Evolutionary conservation across 1,140 invertebrate species (phyloP).

Genomic region (Trissolcus basalis): DNA sequence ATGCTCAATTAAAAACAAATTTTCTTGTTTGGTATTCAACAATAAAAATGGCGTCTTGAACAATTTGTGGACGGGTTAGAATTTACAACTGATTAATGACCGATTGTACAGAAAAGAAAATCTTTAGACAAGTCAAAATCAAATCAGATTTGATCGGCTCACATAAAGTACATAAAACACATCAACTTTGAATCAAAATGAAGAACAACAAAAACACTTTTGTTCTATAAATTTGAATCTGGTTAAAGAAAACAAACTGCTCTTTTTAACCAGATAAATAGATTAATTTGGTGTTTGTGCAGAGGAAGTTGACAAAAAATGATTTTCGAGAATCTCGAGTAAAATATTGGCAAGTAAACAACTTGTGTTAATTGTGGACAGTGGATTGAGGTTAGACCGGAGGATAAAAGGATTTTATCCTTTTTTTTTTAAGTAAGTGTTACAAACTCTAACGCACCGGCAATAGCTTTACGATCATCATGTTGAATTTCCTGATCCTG

Average conservation of each 20-base stretch:
- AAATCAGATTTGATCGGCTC: too few relatives aligned
- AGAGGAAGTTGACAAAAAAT: slow-evolving; percentile 8
- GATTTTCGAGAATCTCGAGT: slow-evolving; percentile 13
- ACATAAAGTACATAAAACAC: too few relatives aligned
- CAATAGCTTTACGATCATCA: slow-evolving; percentile 82
- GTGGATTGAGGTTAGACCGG: slow-evolving; percentile 32
- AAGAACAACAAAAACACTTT: too few relatives aligned
- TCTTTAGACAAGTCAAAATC: background rate
- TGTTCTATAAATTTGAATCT: too few relatives aligned
- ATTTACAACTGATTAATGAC: background rate
- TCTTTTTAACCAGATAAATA: too few relatives aligned
- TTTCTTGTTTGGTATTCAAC: background rate
- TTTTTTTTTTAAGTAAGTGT: too few relatives aligned
- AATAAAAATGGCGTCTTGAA: slow-evolving; percentile 12
- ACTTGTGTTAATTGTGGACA: slow-evolving; percentile 31
- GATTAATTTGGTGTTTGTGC: too few relatives aligned
- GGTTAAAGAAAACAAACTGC: too few relatives aligned
- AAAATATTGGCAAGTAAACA: slow-evolving; percentile 9
- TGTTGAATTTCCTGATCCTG: slow-evolving; percentile 77
- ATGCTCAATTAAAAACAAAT: slow-evolving; percentile 27
- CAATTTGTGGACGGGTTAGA: slow-evolving; percentile 23
- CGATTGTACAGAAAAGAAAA: background rate
- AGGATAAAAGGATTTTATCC: slow-evolving; percentile 47
- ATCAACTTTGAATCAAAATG: too few relatives aligned
- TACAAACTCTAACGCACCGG: slow-evolving; percentile 80